Percentiles rank a stretch among this genome's conserved stretches.
Evolutionary conservation across 2,888 invertebrate species (phyloP).

Genomic region (Sturmia bella): DNA sequence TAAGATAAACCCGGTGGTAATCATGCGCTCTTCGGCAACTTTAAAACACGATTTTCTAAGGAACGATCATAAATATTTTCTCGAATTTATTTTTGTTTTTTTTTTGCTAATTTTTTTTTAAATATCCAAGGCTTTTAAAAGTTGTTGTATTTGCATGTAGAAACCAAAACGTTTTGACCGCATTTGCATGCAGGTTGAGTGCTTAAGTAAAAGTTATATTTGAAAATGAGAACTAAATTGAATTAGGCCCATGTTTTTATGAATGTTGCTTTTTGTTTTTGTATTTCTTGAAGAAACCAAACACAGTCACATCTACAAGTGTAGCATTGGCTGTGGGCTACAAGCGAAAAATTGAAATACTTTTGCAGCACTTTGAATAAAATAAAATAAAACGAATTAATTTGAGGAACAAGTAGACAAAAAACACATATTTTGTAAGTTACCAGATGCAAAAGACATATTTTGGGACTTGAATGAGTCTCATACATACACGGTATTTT

Average conservation of each 20-base stretch:
- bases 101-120: constrained; percentile 7
- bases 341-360: constrained; percentile 33
- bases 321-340: constrained; percentile 8
- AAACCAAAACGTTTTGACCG: constrained; percentile 57
- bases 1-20: constrained; percentile 34
- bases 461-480: no score
- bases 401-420: no score
- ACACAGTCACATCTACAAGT: not conserved
- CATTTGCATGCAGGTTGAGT: constrained; percentile 40
- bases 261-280: constrained; percentile 38
- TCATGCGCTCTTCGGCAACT: constrained; percentile 50
- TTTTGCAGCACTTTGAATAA: no score
- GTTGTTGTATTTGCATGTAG: constrained; percentile 45
- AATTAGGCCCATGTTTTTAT: constrained; percentile 68
- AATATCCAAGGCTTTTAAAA: constrained; percentile 28
- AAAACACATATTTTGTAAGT: no score
- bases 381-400: no score
- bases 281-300: constrained; percentile 38
- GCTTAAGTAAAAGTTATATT: constrained; percentile 69
- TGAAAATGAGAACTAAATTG: constrained; percentile 71
- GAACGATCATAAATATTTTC: not conserved
- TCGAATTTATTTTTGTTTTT: constrained; percentile 6
- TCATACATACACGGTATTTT: no score
- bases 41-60: not conserved
- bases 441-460: no score